Evolutionary conservation across 2,113 vertebrate species (phyloP), one percentile per base, ranked within the genome.

Genomic region (Forbesichthys agassizii): DNA sequence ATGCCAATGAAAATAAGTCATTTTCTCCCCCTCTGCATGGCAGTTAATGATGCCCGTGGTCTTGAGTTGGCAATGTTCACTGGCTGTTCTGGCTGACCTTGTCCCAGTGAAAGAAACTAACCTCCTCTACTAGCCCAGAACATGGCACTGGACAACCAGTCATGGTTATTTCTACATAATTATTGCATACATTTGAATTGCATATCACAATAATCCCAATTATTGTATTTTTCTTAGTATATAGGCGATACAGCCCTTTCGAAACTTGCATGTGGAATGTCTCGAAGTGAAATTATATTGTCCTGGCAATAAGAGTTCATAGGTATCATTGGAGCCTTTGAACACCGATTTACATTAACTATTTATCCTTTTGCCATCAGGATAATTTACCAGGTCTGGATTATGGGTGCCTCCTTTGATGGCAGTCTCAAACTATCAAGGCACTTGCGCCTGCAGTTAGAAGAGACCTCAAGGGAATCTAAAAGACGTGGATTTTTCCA

Each of bases 21-120:
- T 33, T 33, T 56, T 60, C 9, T 66, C 27, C 27, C 27, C 27
- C n/a, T 33, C 60, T 68, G 54, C 11, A 57, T 12, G 48, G 18
- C 54, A 2, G 73, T 68, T 82, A 64, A 77, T 83, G 67, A 75
- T 9, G 11, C 55, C 20, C 79, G 61, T 69, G 62, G 75, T 63
- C 20, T 47, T 12, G 42, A 51, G 36, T 85, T 84, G 82, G 82
- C 75, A 69, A 3, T 9, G 69, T 14, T 71, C 64, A 13, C 3
- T 14, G 51, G 33, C 47, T 54, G 58, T 75, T 70, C 71, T 91
- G 84, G 85, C 88, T 86, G 91, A 91, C 88, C 86, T 92, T 90
- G 86, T 69, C 76, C 36, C 48, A 3, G 47, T 78, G 60, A 59
- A 73, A 76, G 74, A 71, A 78, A 76, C 33, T 71, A 5, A 10